phyloP scores from a whole-genome alignment of 2,888 invertebrate species.

The Graphium colonna region DNA sequence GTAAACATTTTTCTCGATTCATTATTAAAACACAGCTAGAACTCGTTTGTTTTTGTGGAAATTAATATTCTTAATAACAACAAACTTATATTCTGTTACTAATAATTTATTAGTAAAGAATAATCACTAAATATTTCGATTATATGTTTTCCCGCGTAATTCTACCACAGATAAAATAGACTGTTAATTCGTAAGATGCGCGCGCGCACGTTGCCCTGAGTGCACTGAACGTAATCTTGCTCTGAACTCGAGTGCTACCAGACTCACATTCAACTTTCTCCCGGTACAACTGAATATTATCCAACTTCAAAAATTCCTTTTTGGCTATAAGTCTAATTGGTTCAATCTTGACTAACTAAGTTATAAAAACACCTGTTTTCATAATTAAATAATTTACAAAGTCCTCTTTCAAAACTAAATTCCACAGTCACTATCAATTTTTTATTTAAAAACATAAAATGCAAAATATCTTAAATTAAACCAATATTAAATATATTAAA shows the following conservation, averaged over 20 bases:
- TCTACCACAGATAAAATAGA: constrained; percentile 28
- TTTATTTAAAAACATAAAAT: too few relatives aligned
- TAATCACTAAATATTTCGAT: neutral
- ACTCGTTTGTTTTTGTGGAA: constrained; percentile 1
- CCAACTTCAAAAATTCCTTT: neutral
- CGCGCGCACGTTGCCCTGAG: constrained; percentile 47
- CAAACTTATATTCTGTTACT: too few relatives aligned
- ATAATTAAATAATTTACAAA: neutral
- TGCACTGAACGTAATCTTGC: constrained; percentile 38
- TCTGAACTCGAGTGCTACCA: constrained; percentile 19
- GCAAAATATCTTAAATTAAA: too few relatives aligned
- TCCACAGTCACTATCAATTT: too few relatives aligned
- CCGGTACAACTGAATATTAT: constrained; percentile 5
- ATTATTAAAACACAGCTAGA: constrained; percentile 31
- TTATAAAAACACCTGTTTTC: too few relatives aligned
- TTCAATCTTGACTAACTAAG: too few relatives aligned
- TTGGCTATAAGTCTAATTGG: neutral
- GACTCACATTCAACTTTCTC: constrained; percentile 25
- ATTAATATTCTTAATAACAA: neutral
- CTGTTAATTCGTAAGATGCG: constrained; percentile 45
- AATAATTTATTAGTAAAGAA: too few relatives aligned
- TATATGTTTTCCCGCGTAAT: constrained; percentile 50
- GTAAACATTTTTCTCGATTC: constrained; percentile 36
- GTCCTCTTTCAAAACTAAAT: neutral
- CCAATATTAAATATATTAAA: too few relatives aligned